These are phyloP conservation scores for Peromyscus melanophrys DNA, from an alignment of 2,797 vertebrate species.

Conservation along the genomic window DNA sequence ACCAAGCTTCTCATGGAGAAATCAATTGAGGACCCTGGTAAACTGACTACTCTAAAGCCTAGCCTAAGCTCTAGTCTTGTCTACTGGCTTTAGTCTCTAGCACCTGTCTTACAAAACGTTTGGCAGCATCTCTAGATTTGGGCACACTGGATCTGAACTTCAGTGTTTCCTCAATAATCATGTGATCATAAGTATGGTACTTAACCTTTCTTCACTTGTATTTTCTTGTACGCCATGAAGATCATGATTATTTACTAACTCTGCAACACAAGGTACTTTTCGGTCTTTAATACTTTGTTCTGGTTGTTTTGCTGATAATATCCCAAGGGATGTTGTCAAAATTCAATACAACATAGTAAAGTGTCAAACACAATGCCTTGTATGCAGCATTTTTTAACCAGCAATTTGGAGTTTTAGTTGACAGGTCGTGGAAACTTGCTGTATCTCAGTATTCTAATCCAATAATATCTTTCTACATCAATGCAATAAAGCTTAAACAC, in stretches of 20 bases:
- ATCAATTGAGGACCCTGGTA: not conserved
- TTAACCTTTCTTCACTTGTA: not conserved
- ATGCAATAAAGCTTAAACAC: not conserved
- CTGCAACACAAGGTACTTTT: not conserved
- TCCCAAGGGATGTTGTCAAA: not conserved
- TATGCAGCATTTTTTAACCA: fast-evolving
- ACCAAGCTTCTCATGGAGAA: not conserved
- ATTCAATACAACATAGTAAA: not conserved
- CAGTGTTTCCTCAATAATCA: not conserved
- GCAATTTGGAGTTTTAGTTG: not conserved
- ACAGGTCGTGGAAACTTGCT: not conserved
- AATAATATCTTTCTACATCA: not conserved
- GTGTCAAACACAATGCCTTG: fast-evolving
- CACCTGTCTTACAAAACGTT: not conserved
- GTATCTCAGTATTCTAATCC: not conserved
- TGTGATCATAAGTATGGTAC: not conserved
- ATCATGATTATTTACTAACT: not conserved
- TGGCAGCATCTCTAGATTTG: not conserved
- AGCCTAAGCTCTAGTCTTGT: not conserved
- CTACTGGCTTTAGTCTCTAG: fast-evolving
- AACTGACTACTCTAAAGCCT: not conserved
- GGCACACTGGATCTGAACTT: not conserved
- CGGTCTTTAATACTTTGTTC: not conserved
- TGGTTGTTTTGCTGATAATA: not conserved
- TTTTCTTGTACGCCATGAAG: not conserved